Evolutionary conservation across 2,113 vertebrate species (phyloP).

Genomic region (Cynocephalus volans): DNA sequence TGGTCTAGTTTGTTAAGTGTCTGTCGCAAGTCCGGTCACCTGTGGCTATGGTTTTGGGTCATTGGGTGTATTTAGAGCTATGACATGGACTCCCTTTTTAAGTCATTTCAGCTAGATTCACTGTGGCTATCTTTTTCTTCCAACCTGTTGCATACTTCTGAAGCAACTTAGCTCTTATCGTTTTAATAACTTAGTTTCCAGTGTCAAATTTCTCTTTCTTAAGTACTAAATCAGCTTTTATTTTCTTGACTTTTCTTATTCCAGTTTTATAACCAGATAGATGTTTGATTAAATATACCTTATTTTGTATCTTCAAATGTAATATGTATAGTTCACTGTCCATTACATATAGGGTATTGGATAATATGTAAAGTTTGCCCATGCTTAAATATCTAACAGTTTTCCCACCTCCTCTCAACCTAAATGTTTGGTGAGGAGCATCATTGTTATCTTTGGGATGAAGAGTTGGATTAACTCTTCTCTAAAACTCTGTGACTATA

Average conservation of each 20-base stretch:
- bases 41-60: background rate
- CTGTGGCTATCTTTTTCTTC: background rate
- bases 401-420: too few relatives aligned
- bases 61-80: background rate
- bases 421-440: too few relatives aligned
- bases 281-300: background rate
- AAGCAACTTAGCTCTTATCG: background rate
- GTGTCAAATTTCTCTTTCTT: background rate
- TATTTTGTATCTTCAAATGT: constrained; percentile 17
- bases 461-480: too few relatives aligned
- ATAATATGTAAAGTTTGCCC: background rate
- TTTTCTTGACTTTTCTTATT: background rate
- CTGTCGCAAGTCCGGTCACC: background rate
- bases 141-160: background rate
- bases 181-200: background rate
- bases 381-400: background rate
- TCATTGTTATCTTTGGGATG: too few relatives aligned
- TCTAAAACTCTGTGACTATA: too few relatives aligned
- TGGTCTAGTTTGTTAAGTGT: background rate
- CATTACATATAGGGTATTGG: background rate
- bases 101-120: background rate
- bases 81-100: background rate
- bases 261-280: background rate
- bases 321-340: background rate
- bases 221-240: background rate